Base-by-base conservation (phyloP, 2,888 invertebrate genomes). In the Dysmachus trigonus region DNA sequence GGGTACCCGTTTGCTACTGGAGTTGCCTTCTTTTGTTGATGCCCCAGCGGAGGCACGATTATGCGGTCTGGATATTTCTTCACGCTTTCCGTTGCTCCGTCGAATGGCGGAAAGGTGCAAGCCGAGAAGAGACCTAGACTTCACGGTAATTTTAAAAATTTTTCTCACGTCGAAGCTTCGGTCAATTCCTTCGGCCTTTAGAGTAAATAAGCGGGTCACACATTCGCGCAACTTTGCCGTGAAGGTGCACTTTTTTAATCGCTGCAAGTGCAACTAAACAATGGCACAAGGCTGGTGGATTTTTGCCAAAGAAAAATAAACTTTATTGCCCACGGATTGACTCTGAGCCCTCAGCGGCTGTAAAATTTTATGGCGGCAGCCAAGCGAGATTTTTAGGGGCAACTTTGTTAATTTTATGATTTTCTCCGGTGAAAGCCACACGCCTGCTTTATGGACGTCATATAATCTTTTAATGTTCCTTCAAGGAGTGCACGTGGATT, bases 11-110 rank as follows among this genome's bases (percentile, higher is more conserved):
- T 72, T 71, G 83, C 83, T 83, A 83, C 83, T 72, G 83, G 83
- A 83, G 72, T 83, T 83, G 83, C 3, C 27, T 35, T 83, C 72
- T 38, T 83, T 83, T 83, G 72, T 83, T 72, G 62, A 35, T 62
- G 62, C 53, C 81, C 33, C 62, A 30, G 62, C 13, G 62, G 62
- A 82, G 81, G 33, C 22, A 62, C 62, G 35, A 62, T 82, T 82
- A 82, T 35, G 81, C 81, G 81, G 81, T 82, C 62, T 82, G 35
- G 81, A 35, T 82, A 62, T 82, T 79, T 82, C 62, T 51, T 82
- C 62, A 22, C 81, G 81, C 81, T 62, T 82, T 33, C 35, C 53
- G 35, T 62, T 10, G 35, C 30, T 15, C 27, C 22, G 22, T 22
- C 35, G 76, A 76, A 41, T 38, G 76, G 18, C 0, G 27, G 27